Evolutionary conservation across 23 tunicate genomes (phyloP), one percentile per base, ranked within the genome.

Genomic region (Trididemnum nubilum): DNA sequence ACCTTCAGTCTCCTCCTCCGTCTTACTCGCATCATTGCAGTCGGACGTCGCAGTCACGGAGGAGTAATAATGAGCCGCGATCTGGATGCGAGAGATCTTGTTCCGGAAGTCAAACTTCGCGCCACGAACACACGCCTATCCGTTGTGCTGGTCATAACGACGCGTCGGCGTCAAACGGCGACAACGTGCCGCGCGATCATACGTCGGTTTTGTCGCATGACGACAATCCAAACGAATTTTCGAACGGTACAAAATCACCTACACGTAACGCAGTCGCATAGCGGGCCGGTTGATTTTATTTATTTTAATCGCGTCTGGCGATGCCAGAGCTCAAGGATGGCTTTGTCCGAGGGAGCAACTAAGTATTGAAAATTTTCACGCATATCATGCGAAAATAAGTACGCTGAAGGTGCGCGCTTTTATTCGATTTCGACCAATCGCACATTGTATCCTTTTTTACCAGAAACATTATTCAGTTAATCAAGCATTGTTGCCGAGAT

Each of bases 1-100:
- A 83, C 28, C 81, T 40, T 75, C 90, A 86, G 59, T 91, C 97
- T 1, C 97, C 97, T 2, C 97, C 97, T 5, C 97, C 97, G 34
- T 91, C 97, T 2, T 91, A 91, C 76, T 69, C 90, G 1, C 83
- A 72, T 44, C 97, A 85, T 70, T 86, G 32, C 72, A n/a, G 28
- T 35, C 84, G 82, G 36, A 71, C 76, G 4, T 23, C 82, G 44
- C 88, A 76, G 51, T 64, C 81, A 50, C 34, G 79, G 58, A 39
- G 79, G 59, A 18, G 29, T 39, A 40, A 73, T n/a, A 12, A 9
- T 49, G 12, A 12, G 12, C 26, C 67, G 5, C 15, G 26, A 22
- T 61, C 67, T 4, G 54, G 54, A 44, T 44, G 54, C 54, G 67
- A 25, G 67, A 61, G n/a, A 4, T 61, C 67, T 61, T 12, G 29